phyloP scores from a whole-genome alignment of 2,797 vertebrate species.

The Bradypodion ventrale region DNA sequence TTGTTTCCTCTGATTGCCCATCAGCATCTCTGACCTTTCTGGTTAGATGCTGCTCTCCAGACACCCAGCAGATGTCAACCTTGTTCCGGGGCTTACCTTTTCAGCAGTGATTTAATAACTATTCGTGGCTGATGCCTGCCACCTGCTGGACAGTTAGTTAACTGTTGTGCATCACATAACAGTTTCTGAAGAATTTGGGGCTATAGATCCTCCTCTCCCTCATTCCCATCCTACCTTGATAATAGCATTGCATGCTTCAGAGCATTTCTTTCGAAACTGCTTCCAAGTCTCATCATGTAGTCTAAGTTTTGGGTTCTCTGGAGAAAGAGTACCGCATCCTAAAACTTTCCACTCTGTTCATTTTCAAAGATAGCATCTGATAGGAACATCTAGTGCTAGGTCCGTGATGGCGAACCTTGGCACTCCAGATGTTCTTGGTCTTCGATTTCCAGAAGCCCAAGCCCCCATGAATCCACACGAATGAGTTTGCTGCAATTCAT shows the following conservation, averaged over 20 bases:
- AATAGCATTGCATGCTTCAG: not conserved
- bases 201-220: not conserved
- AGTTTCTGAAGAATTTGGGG: not conserved
- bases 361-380: not conserved
- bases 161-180: constrained; percentile 32
- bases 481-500: too few species aligned
- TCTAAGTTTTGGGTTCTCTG: not conserved
- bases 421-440: too few species aligned
- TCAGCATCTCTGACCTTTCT: fast-evolving
- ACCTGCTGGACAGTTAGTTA: constrained; percentile 47
- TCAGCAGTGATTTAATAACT: not conserved
- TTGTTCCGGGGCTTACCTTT: not conserved
- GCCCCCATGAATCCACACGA: too few species aligned
- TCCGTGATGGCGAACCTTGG: too few species aligned
- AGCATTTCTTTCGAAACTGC: not conserved
- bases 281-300: not conserved
- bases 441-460: too few species aligned
- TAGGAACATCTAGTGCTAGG: not conserved
- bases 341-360: not conserved
- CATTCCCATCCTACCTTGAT: not conserved
- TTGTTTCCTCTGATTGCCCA: constrained; percentile 7
- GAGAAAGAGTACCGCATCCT: not conserved
- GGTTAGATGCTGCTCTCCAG: not conserved
- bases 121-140: not conserved
- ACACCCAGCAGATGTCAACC: not conserved